These are phyloP conservation scores for Alces alces DNA, from an alignment of 2,113 vertebrate genomes.

Conservation along the genomic window DNA sequence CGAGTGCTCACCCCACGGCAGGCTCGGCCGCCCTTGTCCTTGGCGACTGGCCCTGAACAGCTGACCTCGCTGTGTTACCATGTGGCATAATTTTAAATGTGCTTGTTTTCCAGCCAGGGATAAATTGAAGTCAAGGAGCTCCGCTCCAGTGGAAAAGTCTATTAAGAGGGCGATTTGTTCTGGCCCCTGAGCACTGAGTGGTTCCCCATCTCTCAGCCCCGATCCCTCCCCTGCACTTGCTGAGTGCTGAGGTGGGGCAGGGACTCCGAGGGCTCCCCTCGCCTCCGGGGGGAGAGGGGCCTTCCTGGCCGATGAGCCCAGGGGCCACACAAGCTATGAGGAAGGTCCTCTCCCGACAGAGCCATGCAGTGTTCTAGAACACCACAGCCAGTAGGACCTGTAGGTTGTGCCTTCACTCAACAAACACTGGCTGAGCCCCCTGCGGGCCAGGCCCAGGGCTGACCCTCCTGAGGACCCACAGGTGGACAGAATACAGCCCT, in stretches of 20 bases:
- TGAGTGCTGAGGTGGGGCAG: fast-evolving
- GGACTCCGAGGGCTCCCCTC: background rate
- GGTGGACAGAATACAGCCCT: too few species aligned
- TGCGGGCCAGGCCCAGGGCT: background rate
- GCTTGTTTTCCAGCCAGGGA: conserved; percentile 51
- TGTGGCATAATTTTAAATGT: conserved; percentile 20
- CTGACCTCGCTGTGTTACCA: background rate
- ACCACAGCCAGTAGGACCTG: background rate
- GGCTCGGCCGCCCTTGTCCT: background rate
- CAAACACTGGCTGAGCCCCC: background rate
- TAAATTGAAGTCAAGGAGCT: conserved; percentile 25
- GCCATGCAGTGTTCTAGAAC: background rate
- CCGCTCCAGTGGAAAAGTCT: conserved; percentile 38
- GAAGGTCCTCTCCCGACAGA: background rate
- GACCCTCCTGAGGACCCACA: background rate
- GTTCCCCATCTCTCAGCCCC: conserved; percentile 5
- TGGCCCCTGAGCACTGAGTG: conserved; percentile 45
- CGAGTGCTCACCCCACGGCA: fast-evolving
- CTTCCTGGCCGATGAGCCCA: background rate
- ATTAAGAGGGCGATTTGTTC: conserved; percentile 64
- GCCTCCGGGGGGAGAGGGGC: fast-evolving
- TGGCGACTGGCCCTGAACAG: background rate
- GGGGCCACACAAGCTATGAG: fast-evolving
- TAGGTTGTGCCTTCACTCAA: background rate
- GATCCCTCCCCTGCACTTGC: fast-evolving